Evolutionary conservation across 2,888 invertebrate species (phyloP), one percentile per base, ranked within the genome.

Genomic region (Seira musarum): DNA sequence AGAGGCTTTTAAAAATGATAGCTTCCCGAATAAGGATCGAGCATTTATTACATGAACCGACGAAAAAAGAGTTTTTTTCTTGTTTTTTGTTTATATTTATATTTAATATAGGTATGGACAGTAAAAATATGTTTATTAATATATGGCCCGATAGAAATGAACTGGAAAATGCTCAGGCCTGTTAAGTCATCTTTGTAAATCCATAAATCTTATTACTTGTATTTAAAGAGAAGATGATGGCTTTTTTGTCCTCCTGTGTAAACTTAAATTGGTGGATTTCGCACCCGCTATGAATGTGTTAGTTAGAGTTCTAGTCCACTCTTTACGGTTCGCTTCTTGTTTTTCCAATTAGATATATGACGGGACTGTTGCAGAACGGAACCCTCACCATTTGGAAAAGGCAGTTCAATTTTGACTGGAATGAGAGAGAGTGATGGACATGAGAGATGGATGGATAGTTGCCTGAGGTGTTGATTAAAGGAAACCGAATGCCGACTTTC

Each of bases 201-300:
- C 84, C 84, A 85, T 85, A 85, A 85, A 85, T 85, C 85, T 85
- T 85, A 80, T 85, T 84, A n/a, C n/a, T n/a, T n/a, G n/a, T n/a
- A n/a, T n/a, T n/a, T n/a, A n/a, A n/a, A n/a, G n/a, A n/a, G n/a
- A n/a, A n/a, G n/a, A n/a, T n/a, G n/a, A n/a, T n/a, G n/a, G n/a
- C n/a, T n/a, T n/a, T 84, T 81, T 65, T 21, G 30, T 67, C 67
- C 60, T 19, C 57, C 40, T 63, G n/a, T 24, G 5, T 22, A 24
- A 63, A 24, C 49, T 71, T 35, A 22, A 6, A 6, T 25, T 78
- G 57, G 74, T 69, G 64, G 67, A 21, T 60, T 75, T 80, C 77
- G 85, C 85, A 83, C 85, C 85, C 84, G 85, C 85, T 85, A 84
- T 79, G n/a, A n/a, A n/a, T n/a, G n/a, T n/a, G n/a, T n/a, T n/a